Evolutionary conservation across 1,140 invertebrate genomes (phyloP), one percentile per base, ranked within the genome.

Genomic region (Acromyrmex charruanus): DNA sequence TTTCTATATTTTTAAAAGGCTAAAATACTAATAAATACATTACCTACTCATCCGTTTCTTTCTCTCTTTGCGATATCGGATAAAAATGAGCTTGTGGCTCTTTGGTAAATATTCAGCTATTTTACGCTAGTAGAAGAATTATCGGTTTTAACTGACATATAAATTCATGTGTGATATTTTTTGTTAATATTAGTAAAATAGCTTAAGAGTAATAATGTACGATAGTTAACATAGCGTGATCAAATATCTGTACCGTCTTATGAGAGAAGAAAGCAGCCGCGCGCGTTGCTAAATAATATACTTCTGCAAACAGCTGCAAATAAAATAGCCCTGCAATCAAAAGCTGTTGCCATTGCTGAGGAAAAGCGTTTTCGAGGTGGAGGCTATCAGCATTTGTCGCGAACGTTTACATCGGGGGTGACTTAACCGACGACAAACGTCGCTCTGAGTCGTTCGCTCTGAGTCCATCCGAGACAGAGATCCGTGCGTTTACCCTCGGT

Each of bases 341-440:
- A 74, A 39, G 55, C 35, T 74, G 35, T 84, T 72, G 14, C 55
- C 39, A 59, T 18, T 28, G 25, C 55, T 16, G 80, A 35, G 69
- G 39, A 74, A 59, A n/a, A 59, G 16, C 51, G 25, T 82, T 72
- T 28, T 16, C 25, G 53, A 28, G 53, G 68, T 74, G 53, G 69
- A 51, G 35, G 80, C 44, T 84, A 74, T 74, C 80, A 55, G 80
- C 55, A 53, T 74, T 61, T 31, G 80, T 84, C 80, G 80, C 55
- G 69, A 74, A 35, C 80, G 55, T 84, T 84, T 63, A 84, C 80
- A 61, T 74, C 80, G 55, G 18, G 44, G 44, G 44, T 74, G 55
- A 74, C 68, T 74, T 82, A 74, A 65, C 35, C 69, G 44, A 84
- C 69, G 80, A 63, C 69, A 84, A 84, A 75, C 58, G 80, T 74